phyloP scores from a whole-genome alignment of 92 coral and sea anemone genomes.

The Blastomussa wellsi region DNA sequence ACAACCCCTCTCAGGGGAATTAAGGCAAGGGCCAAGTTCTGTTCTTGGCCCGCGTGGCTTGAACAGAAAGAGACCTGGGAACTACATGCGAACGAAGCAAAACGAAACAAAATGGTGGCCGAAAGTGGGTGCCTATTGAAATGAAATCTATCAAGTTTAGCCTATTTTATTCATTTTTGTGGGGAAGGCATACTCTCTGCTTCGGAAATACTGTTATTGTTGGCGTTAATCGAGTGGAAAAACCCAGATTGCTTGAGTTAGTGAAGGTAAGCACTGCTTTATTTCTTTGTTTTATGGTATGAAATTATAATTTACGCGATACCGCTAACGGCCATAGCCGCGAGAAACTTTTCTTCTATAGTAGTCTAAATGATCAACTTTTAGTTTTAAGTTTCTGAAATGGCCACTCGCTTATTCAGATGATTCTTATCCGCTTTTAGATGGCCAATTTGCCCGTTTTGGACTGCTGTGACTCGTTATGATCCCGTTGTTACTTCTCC shows the following conservation, averaged over 20 bases:
- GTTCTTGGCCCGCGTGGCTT: too few species aligned
- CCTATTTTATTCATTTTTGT: conserved; percentile 1
- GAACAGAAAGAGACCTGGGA: too few species aligned
- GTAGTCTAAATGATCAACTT: neutral
- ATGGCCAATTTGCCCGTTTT: neutral
- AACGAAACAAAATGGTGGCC: conserved; percentile 14
- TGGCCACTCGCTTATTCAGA: neutral
- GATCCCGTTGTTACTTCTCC: conserved; percentile 19
- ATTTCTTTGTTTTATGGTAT: neutral
- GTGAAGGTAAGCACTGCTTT: conserved; percentile 18
- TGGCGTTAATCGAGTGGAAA: conserved; percentile 17
- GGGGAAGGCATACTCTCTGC: neutral
- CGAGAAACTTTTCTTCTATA: neutral
- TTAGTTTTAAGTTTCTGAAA: neutral
- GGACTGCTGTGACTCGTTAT: neutral
- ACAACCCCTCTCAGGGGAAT: too few species aligned
- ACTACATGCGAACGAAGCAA: too few species aligned
- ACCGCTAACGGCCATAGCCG: neutral
- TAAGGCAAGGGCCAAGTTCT: too few species aligned
- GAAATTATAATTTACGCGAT: neutral
- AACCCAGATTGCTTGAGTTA: neutral
- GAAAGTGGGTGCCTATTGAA: neutral
- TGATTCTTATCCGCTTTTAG: neutral
- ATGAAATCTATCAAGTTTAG: neutral
- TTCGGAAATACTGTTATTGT: conserved; percentile 6